Base-by-base conservation (phyloP, 2,888 invertebrate genomes). In the Willowsia nigromaculata region DNA sequence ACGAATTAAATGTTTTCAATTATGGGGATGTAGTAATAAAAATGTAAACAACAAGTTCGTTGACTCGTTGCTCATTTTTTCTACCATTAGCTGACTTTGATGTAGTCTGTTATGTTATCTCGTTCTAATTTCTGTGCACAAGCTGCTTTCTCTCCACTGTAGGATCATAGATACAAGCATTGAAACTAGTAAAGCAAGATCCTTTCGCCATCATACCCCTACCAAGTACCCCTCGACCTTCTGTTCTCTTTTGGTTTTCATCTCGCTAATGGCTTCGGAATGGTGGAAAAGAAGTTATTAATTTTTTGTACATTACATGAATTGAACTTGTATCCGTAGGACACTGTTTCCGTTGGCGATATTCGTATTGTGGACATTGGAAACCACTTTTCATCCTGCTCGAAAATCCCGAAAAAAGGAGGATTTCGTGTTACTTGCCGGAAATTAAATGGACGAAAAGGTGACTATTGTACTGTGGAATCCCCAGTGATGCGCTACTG, bases 311-410 rank as follows among this genome's bases (percentile, higher is more conserved):
- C 53, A 78, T 78, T 33, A 53, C 56, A n/a, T 27, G 27, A 18
- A 81, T 87, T 81, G 56, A 71, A 76, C 71, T 90, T 65, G 81
- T 65, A 84, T 62, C 25, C 68, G 40, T 56, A 91, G 91, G 91
- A 91, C 50, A 88, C 91, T 25, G 90, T 91, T 40, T 91, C 91
- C 68, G 90, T 91, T 15, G 90, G 91, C n/a, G 91, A 91, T 83
- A 91, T 91, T 68, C 90, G 91, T 0, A 71, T 91, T 65, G 90
- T 90, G 47, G 76, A 71, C 56, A 85, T 90, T 59, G 90, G 90
- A 50, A 88, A 85, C 47, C 53, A 86, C 25, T 88, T 90, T 56
- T 89, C 91, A 27, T 82, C 86, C 25, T 91, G 91, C 43, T 85
- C 90, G 65, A 82, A 86, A 33, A 87, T 87, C 0, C 86, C 88